phyloP scores from a whole-genome alignment of 2,113 vertebrate genomes.

The Pithys albifrons region DNA sequence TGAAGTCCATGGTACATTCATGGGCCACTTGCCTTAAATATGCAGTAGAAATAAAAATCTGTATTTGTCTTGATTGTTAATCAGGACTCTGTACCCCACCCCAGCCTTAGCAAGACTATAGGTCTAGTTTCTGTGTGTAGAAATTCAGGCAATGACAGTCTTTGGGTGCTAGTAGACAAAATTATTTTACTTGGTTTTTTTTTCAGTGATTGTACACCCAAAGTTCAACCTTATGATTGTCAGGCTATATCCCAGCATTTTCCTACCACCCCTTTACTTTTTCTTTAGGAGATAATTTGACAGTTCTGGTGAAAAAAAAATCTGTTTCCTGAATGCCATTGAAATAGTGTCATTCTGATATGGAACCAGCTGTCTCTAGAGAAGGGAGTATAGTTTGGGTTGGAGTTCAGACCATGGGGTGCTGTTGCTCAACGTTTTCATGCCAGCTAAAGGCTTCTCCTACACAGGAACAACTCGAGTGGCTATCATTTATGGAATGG shows the following conservation, averaged over 20 bases:
- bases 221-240: background rate
- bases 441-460: background rate
- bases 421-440: background rate
- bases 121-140: background rate
- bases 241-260: background rate
- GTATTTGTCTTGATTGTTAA: background rate
- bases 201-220: background rate
- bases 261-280: background rate
- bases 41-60: background rate
- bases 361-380: background rate
- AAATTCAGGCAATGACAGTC: background rate
- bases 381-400: background rate
- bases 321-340: background rate
- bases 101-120: background rate
- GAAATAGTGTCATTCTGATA: background rate
- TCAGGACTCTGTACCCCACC: background rate
- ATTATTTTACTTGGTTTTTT: background rate
- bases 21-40: accelerated
- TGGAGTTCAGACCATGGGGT: background rate
- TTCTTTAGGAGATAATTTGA: background rate
- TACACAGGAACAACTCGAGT: accelerated
- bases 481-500: background rate
- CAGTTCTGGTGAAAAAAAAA: background rate
- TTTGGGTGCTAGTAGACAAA: background rate
- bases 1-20: background rate